Conservation (phyloP, 2,113 vertebrate species). For the Nematolebias whitei region DNA sequence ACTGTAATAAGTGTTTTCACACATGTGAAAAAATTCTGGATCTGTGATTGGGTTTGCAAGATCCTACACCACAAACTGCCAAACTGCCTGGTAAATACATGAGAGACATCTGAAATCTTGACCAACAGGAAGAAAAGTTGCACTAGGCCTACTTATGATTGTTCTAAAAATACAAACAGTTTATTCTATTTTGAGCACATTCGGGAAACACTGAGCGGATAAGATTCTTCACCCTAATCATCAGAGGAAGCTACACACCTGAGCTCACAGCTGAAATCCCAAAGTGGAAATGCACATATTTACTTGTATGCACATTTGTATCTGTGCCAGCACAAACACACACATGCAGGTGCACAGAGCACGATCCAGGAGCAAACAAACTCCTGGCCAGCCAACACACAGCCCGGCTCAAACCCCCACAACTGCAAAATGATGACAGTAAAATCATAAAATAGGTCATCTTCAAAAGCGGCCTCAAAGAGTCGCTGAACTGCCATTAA, state of each 20-base stretch:
- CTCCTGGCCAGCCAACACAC: slow-evolving; percentile 19
- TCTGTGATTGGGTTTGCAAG: neutral
- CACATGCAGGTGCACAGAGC: slow-evolving; percentile 32
- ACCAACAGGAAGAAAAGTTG: slow-evolving; percentile 38
- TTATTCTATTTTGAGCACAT: slow-evolving; percentile 59
- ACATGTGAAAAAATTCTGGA: slow-evolving; percentile 37
- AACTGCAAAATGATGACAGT: slow-evolving; percentile 47
- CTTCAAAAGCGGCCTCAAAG: slow-evolving; percentile 56
- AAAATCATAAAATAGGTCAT: slow-evolving; percentile 63
- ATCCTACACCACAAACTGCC: slow-evolving; percentile 15
- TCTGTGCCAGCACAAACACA: slow-evolving; percentile 5
- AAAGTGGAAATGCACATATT: slow-evolving; percentile 40
- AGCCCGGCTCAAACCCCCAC: slow-evolving; percentile 44
- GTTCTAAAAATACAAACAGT: slow-evolving; percentile 63
- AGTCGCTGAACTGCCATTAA: slow-evolving; percentile 37
- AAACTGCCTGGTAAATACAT: neutral
- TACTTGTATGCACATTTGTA: slow-evolving; percentile 13
- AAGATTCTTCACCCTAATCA: slow-evolving; percentile 48
- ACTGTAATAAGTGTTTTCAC: slow-evolving; percentile 53
- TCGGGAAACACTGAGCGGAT: slow-evolving; percentile 43
- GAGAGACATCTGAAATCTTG: slow-evolving; percentile 34
- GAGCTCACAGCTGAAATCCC: slow-evolving; percentile 43
- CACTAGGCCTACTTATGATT: slow-evolving; percentile 46
- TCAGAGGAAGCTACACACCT: slow-evolving; percentile 52
- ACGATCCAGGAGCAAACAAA: slow-evolving; percentile 39